Base-by-base conservation (phyloP, 2,888 invertebrate species). In the Cyrtodaria siliqua region DNA sequence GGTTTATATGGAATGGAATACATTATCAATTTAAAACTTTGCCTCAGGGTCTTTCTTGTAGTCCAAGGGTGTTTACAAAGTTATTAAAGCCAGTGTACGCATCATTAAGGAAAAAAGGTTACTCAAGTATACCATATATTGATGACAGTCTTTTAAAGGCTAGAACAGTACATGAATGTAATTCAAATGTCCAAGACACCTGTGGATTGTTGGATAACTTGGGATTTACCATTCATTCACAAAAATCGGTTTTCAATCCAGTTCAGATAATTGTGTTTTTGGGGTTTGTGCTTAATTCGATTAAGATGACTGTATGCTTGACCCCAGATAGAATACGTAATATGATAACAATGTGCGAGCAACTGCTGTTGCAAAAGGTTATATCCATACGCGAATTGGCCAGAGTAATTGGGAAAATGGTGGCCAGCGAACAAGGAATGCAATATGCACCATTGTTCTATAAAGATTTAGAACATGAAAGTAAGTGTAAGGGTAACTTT, bases 1-100 rank as follows among this genome's bases (percentile, higher is more conserved):
- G 57, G 38, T 57, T 57, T 57, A 33, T 40, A 20, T 57, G 57
- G 57, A 9, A 57, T 20, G 40, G 14, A n/a, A 57, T 14, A 40
- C 20, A 20, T 29, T 57, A 14, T 57, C 57, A 57, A 38, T 57
- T 57, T 20, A 14, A 18, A 3, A 57, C 57, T 20, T 52, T 52
- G 24, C 52, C 52, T 9, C 52, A 52, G 24, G 52, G 52, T 18
- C 24, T 23, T 12, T 23, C 23, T 23, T 18, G 52, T 23, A 52
- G 52, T 24, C 52, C 52, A 23, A 18, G 52, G 14, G 52, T n/a
- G 49, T 52, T 52, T 23, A 52, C 52, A 23, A 52, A 52, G 23
- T 14, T 52, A 52, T 14, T 52, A 14, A 52, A 52, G 14, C 52
- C 52, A 20, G 52, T 52, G 14, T 52, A 23, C 14, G 18, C 52